Conservation (phyloP, 2,113 vertebrate genomes). For the Dicerorhinus sumatrensis region DNA sequence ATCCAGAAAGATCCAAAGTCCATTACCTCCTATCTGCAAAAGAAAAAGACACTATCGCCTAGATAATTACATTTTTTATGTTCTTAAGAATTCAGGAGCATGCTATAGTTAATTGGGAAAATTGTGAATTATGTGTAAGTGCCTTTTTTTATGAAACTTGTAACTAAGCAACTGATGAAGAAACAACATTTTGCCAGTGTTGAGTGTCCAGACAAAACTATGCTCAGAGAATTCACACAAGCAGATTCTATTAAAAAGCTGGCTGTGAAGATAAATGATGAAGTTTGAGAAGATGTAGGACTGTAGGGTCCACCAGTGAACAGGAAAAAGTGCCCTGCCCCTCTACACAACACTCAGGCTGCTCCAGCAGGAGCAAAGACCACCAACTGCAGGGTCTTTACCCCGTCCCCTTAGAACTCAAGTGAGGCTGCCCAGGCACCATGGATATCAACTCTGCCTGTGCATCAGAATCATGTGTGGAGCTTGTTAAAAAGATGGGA, state of each 20-base stretch:
- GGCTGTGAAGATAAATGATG: background rate
- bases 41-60: slow-evolving; percentile 24
- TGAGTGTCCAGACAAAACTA: background rate
- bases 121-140: slow-evolving; percentile 45
- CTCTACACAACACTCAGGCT: background rate
- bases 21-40: slow-evolving; percentile 65
- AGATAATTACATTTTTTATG: slow-evolving; percentile 68
- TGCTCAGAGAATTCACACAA: background rate
- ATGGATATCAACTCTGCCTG: rapidly evolving
- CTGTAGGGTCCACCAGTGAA: background rate
- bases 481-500: background rate
- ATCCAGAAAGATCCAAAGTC: slow-evolving; percentile 58
- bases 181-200: background rate
- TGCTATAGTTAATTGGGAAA: slow-evolving; percentile 61
- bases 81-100: slow-evolving; percentile 61
- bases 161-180: slow-evolving; percentile 46
- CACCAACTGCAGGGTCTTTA: background rate
- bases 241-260: background rate
- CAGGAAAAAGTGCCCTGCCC: too few species aligned
- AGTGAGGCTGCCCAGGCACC: background rate
- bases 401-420: background rate
- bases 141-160: background rate
- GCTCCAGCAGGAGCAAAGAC: background rate
- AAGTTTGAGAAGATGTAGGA: background rate
- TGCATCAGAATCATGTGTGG: background rate